Evolutionary conservation across 2,888 invertebrate species (phyloP), one percentile per base, ranked within the genome.

Genomic region (Pandemis cinnamomeana): DNA sequence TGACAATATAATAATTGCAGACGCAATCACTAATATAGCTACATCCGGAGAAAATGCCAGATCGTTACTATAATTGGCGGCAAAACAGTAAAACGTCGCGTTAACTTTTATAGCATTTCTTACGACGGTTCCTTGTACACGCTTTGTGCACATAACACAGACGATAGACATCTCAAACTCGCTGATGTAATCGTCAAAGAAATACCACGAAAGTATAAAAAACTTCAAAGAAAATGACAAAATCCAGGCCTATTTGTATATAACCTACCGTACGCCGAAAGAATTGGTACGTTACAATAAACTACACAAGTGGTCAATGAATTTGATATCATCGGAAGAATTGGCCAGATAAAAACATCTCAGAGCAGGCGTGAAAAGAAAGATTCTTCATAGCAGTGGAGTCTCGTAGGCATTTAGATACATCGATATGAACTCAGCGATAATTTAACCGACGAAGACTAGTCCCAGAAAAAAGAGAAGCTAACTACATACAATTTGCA

Each of bases 31-130:
- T 44, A n/a, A 27, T n/a, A 5, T n/a, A 41, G 46, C 58, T 13
- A 46, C 61, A 68, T 48, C 68, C 63, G 48, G 58, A 69, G 72
- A 64, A 69, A 69, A 55, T 13, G 48, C 58, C n/a, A 64, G 41
- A 63, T 15, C 51, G 58, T 67, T 44, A 51, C 41, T 48, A 66
- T 51, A 66, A 51, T 41, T 20, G 46, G 42, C 67, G 53, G 67
- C 67, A 72, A 60, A 69, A 48, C 6, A 46, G 20, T 41, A 51
- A 64, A 58, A 48, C n/a, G 62, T 68, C 63, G 48, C 60, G 67
- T 71, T 67, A 60, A 53, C 61, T 67, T 71, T 27, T 13, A 71
- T 44, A 20, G 11, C 42, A 5, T 64, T 48, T 36, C 48, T 36
- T 64, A 55, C 63, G 63, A 44, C 51, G 11, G 36, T 58, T n/a